These are phyloP conservation scores for Glossosoma conforme DNA, from an alignment of 1,140 invertebrate genomes.

Conservation along the genomic window DNA sequence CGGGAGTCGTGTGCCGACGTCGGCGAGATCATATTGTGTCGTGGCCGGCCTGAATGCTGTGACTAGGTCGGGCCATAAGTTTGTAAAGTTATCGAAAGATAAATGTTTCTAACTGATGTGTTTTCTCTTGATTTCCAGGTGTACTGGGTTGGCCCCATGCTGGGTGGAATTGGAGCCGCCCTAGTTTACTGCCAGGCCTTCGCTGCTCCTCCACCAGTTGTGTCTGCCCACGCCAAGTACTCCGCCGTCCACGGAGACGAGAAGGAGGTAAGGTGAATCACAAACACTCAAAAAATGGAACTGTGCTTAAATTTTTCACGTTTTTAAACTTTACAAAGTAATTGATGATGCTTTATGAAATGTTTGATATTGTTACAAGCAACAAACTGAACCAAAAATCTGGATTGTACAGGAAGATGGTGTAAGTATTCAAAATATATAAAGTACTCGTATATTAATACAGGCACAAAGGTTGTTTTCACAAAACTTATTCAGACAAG, in stretches of 20 bases:
- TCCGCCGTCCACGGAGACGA: conserved; percentile 57
- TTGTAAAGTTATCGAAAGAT: too few species aligned
- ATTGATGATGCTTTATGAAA: background rate
- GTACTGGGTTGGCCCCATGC: conserved; percentile 82
- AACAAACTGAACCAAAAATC: conserved; percentile 23
- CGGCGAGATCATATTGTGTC: too few species aligned
- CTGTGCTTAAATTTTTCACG: background rate
- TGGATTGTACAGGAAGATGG: conserved; percentile 28
- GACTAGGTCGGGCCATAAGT: too few species aligned
- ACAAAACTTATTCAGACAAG: too few species aligned
- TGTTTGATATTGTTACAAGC: conserved; percentile 21
- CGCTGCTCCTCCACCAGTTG: conserved; percentile 51
- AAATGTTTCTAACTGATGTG: background rate
- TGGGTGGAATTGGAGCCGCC: conserved; percentile 72
- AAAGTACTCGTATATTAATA: conserved; percentile 13
- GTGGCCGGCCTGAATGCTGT: too few species aligned
- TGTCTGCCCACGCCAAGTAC: conserved; percentile 47
- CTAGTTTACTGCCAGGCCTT: conserved; percentile 72
- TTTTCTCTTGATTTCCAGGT: conserved; percentile 57
- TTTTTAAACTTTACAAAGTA: background rate
- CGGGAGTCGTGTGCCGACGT: too few species aligned
- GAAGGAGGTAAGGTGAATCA: conserved; percentile 54
- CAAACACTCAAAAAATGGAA: background rate
- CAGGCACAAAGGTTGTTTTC: conserved; percentile 14
- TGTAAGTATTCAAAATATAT: conserved; percentile 25